phyloP scores from a whole-genome alignment of 1,140 invertebrate species.

The Radopholus similis region DNA sequence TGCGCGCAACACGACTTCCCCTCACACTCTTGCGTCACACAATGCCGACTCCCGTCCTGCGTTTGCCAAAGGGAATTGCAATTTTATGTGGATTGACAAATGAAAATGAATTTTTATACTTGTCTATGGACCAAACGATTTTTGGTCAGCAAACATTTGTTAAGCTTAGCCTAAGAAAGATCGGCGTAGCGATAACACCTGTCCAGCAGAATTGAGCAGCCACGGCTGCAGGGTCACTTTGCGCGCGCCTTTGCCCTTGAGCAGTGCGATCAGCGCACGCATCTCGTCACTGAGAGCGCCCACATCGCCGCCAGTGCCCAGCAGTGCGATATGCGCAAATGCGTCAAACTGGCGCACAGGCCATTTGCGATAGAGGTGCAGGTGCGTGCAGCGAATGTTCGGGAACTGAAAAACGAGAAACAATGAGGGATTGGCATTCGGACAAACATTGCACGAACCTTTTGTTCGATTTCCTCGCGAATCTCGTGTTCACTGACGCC shows the following conservation, averaged over 20 bases:
- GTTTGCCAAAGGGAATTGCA: too few relatives aligned
- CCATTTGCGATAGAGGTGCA: conserved; percentile 20
- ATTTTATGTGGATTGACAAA: too few relatives aligned
- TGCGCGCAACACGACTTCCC: too few relatives aligned
- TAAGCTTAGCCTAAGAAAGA: too few relatives aligned
- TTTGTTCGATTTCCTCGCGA: conserved; percentile 18
- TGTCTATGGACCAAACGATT: too few relatives aligned
- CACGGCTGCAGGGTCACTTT: background rate
- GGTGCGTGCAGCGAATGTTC: conserved; percentile 9
- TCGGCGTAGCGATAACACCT: too few relatives aligned
- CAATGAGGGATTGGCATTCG: background rate
- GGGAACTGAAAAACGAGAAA: conserved; percentile 15
- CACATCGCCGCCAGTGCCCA: background rate
- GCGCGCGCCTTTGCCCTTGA: background rate
- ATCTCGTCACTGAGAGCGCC: background rate
- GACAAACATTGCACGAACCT: background rate
- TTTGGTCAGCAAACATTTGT: too few relatives aligned
- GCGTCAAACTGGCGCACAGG: background rate
- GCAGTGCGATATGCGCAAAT: background rate
- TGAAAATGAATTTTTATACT: too few relatives aligned
- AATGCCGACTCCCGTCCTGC: too few relatives aligned
- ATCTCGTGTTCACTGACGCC: conserved; percentile 12
- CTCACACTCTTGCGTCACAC: too few relatives aligned
- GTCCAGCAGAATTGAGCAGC: too few relatives aligned
- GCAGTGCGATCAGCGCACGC: background rate